Evolutionary conservation across 2,888 invertebrate species (phyloP).

Genomic region (Therioaphis trifolii): DNA sequence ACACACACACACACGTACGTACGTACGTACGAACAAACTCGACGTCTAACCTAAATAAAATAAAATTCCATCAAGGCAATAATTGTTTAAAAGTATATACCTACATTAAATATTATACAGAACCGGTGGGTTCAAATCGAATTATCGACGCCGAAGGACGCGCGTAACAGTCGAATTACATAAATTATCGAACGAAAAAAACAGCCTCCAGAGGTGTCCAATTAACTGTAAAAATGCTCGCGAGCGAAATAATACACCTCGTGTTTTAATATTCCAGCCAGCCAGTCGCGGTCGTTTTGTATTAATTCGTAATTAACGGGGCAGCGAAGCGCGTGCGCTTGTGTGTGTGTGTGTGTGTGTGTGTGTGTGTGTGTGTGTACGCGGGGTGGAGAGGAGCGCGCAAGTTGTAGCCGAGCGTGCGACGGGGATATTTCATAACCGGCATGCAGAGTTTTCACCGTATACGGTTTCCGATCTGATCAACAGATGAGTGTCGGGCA

Average conservation of each 20-base stretch:
- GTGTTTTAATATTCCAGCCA: too few species aligned
- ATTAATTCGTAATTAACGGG: constrained; percentile 9
- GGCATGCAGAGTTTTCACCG: constrained; percentile 9
- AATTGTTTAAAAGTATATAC: not conserved
- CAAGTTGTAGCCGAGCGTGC: too few species aligned
- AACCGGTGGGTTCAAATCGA: constrained; percentile 18
- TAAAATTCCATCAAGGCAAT: not conserved
- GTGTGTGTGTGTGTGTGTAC: too few species aligned
- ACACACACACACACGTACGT: too few species aligned
- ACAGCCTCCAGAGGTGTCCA: constrained; percentile 36
- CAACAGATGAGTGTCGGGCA: not conserved
- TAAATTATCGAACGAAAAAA: constrained; percentile 30
- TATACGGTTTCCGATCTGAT: constrained; percentile 35
- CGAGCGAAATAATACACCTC: not conserved
- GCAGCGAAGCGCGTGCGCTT: not conserved
- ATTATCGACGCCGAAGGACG: constrained; percentile 32
- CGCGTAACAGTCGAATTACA: not conserved
- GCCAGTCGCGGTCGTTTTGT: not conserved
- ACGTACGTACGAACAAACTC: too few species aligned
- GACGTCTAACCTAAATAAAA: not conserved
- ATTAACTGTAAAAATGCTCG: constrained; percentile 55
- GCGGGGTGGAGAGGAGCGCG: too few species aligned
- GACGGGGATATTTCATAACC: constrained; percentile 10
- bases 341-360: too few species aligned
- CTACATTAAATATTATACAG: too few species aligned